Percentiles rank a stretch among this genome's conserved stretches.
Evolutionary conservation across 2,113 vertebrate species (phyloP).

Genomic region (Actinemys pallida): DNA sequence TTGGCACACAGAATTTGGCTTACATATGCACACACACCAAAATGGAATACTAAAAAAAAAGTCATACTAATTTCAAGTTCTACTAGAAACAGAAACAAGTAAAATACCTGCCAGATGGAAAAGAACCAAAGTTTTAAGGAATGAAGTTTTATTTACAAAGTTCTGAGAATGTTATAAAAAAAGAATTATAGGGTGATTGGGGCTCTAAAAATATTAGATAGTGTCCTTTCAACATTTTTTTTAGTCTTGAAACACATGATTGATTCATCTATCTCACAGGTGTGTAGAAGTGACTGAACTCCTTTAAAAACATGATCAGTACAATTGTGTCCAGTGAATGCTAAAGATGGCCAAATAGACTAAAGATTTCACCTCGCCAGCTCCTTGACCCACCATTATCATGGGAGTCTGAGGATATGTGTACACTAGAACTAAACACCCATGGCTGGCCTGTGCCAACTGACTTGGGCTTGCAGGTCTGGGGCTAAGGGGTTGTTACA

Average conservation of each 20-base stretch:
- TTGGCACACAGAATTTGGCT: background rate
- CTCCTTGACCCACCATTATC: background rate
- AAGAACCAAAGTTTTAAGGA: rapidly evolving
- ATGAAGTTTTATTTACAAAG: background rate
- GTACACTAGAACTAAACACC: background rate
- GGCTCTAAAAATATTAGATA: background rate
- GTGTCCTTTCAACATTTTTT: background rate
- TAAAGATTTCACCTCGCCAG: background rate
- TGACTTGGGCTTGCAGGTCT: background rate
- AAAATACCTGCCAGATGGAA: background rate
- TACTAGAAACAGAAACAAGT: background rate
- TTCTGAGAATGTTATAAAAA: background rate
- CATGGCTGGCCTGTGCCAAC: too few relatives aligned
- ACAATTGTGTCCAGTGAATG: background rate
- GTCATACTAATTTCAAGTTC: background rate
- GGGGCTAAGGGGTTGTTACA: background rate
- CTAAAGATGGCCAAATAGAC: background rate
- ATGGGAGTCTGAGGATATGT: background rate
- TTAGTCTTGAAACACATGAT: background rate
- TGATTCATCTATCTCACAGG: background rate
- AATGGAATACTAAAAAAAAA: background rate
- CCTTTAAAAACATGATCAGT: background rate
- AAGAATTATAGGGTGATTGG: background rate
- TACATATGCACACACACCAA: background rate
- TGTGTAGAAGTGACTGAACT: background rate